phyloP scores from a whole-genome alignment of 2,797 vertebrate species.

The Melanotaenia pygmaea region DNA sequence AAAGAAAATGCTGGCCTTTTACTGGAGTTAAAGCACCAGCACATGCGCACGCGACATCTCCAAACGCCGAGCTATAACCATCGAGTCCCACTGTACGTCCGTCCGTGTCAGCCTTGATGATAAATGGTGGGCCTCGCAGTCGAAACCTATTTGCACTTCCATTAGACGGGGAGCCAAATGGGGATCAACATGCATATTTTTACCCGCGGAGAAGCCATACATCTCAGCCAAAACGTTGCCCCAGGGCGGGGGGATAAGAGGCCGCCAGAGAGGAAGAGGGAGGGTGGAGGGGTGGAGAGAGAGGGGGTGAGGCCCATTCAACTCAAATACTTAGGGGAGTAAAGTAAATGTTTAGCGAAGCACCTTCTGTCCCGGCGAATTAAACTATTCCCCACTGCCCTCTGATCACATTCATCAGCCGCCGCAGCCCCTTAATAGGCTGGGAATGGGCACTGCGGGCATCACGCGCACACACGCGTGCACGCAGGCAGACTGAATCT shows the following conservation, averaged over 20 bases:
- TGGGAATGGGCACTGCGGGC: conserved; percentile 77
- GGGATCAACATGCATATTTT: conserved; percentile 91
- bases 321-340: conserved; percentile 84
- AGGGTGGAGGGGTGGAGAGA: conserved; percentile 16
- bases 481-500: conserved; percentile 6
- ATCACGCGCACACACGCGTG: conserved; percentile 44
- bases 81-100: conserved; percentile 68
- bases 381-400: conserved; percentile 84
- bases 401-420: conserved; percentile 85
- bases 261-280: conserved; percentile 70
- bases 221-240: conserved; percentile 89
- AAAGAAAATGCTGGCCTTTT: background rate
- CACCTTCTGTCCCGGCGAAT: conserved; percentile 84
- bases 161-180: conserved; percentile 90
- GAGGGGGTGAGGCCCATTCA: conserved; percentile 68
- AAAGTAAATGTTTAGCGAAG: conserved; percentile 86
- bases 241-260: conserved; percentile 85
- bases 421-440: conserved; percentile 78
- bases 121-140: conserved; percentile 89
- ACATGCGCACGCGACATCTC: conserved; percentile 27
- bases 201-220: conserved; percentile 87
- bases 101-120: conserved; percentile 86
- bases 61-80: conserved; percentile 22
- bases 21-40: conserved; percentile 1
- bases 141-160: conserved; percentile 94